phyloP scores from a whole-genome alignment of 2,113 vertebrate species.

The Heliornis fulica region DNA sequence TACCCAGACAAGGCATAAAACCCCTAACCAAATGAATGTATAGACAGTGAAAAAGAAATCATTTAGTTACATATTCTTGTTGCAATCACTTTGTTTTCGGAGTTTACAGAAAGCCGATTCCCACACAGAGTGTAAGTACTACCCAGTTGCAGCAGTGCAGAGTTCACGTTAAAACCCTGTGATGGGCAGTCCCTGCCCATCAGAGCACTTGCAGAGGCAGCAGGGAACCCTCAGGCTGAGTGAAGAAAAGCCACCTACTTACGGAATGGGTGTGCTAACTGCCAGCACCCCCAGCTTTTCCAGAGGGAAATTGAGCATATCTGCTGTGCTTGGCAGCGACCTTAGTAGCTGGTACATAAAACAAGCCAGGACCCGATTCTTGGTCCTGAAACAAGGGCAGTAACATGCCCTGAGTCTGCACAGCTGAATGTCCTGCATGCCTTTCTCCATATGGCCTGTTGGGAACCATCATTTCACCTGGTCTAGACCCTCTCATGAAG shows the following conservation, averaged over 20 bases:
- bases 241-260: neutral
- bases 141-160: neutral
- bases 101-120: neutral
- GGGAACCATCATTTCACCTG: neutral
- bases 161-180: neutral
- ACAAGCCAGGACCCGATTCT: neutral
- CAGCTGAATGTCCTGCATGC: neutral
- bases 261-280: neutral
- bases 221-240: neutral
- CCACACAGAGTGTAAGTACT: neutral
- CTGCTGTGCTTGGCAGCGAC: neutral
- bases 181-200: neutral
- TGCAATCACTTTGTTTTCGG: neutral
- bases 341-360: neutral
- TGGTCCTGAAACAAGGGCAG: neutral
- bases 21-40: neutral
- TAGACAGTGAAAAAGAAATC: neutral
- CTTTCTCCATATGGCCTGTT: neutral
- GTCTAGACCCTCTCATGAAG: neutral
- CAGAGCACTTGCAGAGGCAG: neutral
- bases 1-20: neutral
- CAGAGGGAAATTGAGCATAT: fast-evolving
- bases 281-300: neutral
- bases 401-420: neutral
- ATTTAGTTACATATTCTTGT: neutral